phyloP scores from a whole-genome alignment of 2,888 invertebrate genomes.

The Nomada flava region DNA sequence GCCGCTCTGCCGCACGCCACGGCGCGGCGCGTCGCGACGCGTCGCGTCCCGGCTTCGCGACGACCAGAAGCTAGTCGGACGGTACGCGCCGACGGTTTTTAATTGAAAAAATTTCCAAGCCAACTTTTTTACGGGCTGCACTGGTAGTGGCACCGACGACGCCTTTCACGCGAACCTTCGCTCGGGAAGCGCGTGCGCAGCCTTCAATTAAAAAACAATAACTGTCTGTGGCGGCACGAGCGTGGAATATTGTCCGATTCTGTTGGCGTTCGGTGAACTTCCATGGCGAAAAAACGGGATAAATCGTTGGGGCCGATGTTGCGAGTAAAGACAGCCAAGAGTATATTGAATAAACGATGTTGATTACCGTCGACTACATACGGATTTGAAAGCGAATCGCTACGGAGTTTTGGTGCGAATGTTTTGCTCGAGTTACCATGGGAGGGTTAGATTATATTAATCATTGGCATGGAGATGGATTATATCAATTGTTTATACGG shows the following conservation, averaged over 20 bases:
- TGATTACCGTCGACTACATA: no score
- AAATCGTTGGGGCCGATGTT: slow-evolving; percentile 14
- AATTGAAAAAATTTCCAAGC: slow-evolving; percentile 82
- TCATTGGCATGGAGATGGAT: no score
- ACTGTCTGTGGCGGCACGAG: slow-evolving; percentile 63
- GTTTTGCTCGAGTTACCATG: no score
- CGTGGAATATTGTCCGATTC: slow-evolving; percentile 68
- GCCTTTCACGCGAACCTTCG: slow-evolving; percentile 49
- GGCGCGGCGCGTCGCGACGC: slow-evolving; percentile 41
- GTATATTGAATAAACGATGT: neutral
- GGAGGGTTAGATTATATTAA: no score
- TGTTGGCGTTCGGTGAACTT: slow-evolving; percentile 44
- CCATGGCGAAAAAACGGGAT: slow-evolving; percentile 5
- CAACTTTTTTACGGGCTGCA: slow-evolving; percentile 72
- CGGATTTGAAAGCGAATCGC: no score
- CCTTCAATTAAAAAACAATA: slow-evolving; percentile 79
- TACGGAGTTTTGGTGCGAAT: no score
- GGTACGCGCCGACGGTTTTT: slow-evolving; percentile 75
- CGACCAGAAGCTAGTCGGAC: slow-evolving; percentile 61
- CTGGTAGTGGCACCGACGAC: slow-evolving; percentile 32
- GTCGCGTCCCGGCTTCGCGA: slow-evolving; percentile 49
- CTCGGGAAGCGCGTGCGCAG: slow-evolving; percentile 51
- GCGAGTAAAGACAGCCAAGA: neutral
- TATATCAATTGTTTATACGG: no score
- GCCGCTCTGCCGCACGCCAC: slow-evolving; percentile 27